Evolutionary conservation across 2,113 vertebrate genomes (phyloP).

Genomic region (Coryphaenoides rupestris): DNA sequence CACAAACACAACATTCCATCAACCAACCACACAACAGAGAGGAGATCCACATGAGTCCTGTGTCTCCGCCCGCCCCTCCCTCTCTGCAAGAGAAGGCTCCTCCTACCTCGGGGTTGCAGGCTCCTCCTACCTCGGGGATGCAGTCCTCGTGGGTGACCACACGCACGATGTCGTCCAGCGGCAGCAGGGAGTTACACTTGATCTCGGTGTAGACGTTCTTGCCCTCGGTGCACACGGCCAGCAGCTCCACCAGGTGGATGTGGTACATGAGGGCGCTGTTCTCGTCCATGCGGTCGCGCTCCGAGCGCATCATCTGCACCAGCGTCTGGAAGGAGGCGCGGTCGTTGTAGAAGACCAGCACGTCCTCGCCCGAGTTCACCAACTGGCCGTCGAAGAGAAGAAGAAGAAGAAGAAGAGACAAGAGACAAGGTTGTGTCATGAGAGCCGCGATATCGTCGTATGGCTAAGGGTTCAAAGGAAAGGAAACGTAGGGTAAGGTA

Average conservation of each 20-base stretch:
- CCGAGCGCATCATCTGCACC: slow-evolving; percentile 96
- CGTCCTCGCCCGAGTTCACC: slow-evolving; percentile 94
- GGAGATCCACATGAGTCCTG: too few species aligned
- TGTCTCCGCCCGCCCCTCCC: too few species aligned
- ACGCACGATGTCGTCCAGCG: slow-evolving; percentile 94
- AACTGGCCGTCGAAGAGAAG: slow-evolving; percentile 67
- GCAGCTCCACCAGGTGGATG: slow-evolving; percentile 93
- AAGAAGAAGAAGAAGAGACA: too few species aligned
- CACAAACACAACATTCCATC: too few species aligned
- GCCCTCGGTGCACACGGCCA: slow-evolving; percentile 96
- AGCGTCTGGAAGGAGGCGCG: slow-evolving; percentile 97
- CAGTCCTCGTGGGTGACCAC: slow-evolving; percentile 98
- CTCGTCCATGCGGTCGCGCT: slow-evolving; percentile 93
- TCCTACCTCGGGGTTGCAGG: slow-evolving; percentile 94
- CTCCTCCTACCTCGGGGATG: slow-evolving; percentile 87
- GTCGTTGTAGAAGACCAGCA: slow-evolving; percentile 98
- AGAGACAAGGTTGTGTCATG: too few species aligned
- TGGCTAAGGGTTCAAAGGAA: too few species aligned
- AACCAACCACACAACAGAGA: too few species aligned
- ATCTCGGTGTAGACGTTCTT: slow-evolving; percentile 99
- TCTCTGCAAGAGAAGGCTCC: too few species aligned
- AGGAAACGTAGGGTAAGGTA: too few species aligned
- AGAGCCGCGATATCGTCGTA: too few species aligned
- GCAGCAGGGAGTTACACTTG: slow-evolving; percentile 96
- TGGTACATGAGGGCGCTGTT: slow-evolving; percentile 97